These are phyloP conservation scores for Acrocyrtus sp. DNA, from an alignment of 2,888 invertebrate genomes.

Conservation along the genomic window DNA sequence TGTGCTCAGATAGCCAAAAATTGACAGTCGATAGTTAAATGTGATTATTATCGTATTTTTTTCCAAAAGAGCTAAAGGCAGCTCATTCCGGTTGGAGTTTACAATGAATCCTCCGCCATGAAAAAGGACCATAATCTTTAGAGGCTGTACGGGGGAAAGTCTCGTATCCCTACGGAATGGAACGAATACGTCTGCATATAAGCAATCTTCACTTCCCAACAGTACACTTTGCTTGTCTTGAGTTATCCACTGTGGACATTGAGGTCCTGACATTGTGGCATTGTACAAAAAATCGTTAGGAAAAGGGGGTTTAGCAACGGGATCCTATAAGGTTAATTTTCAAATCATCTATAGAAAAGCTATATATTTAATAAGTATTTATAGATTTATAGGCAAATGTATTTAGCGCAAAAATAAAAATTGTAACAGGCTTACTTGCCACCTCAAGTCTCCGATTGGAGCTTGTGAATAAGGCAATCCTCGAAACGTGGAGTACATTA, in stretches of 20 bases:
- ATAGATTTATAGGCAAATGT: no score
- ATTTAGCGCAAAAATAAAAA: no score
- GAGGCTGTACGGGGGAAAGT: conserved; percentile 41
- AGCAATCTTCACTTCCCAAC: conserved; percentile 21
- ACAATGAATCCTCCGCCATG: conserved; percentile 58
- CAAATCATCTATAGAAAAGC: no score
- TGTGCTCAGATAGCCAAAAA: conserved; percentile 54
- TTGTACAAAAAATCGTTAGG: conserved; percentile 51
- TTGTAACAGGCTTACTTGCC: conserved; percentile 68
- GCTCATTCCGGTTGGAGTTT: conserved; percentile 30
- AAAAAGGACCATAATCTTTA: conserved; percentile 64
- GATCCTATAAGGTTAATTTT: conserved; percentile 38
- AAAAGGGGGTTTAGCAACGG: conserved; percentile 18
- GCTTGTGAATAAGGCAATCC: conserved; percentile 77
- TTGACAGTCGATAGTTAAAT: conserved; percentile 57
- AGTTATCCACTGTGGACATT: conserved; percentile 61
- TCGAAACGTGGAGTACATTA: conserved; percentile 72
- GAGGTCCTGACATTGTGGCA: conserved; percentile 57
- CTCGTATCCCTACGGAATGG: conserved; percentile 52
- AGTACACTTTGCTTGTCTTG: conserved; percentile 31
- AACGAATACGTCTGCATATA: conserved; percentile 55
- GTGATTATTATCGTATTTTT: conserved; percentile 51
- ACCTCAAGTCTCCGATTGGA: conserved; percentile 74
- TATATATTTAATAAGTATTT: no score
- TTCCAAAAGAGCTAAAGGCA: conserved; percentile 45